Evolutionary conservation across 1,140 invertebrate species (phyloP).

Genomic region (Solenopsis fugax): DNA sequence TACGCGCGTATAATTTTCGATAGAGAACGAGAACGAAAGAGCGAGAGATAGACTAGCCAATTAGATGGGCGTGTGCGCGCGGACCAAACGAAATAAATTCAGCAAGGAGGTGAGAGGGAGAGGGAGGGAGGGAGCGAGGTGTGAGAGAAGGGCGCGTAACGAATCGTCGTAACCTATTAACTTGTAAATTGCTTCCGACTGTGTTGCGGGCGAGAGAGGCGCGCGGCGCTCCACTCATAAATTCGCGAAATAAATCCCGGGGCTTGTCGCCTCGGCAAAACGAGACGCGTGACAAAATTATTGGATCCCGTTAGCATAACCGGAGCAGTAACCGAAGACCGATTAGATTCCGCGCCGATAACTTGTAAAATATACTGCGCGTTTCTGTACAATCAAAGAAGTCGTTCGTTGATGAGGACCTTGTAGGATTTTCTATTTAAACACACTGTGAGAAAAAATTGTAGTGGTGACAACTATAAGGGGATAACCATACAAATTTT

Average conservation of each 20-base stretch:
- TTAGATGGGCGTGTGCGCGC: constrained; percentile 81
- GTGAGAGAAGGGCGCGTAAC: constrained; percentile 77
- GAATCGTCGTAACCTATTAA: constrained; percentile 85
- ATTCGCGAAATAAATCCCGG: constrained; percentile 72
- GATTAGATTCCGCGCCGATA: constrained; percentile 52
- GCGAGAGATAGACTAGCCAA: constrained; percentile 79
- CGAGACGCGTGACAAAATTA: constrained; percentile 68
- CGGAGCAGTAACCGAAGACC: constrained; percentile 52
- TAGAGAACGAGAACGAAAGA: constrained; percentile 55
- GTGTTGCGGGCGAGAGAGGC: constrained; percentile 63
- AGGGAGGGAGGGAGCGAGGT: not conserved
- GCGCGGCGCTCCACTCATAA: constrained; percentile 66
- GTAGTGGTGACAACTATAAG: too few species aligned
- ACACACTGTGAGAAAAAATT: too few species aligned
- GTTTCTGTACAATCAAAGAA: not conserved
- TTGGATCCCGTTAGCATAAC: constrained; percentile 63
- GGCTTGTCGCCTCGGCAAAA: constrained; percentile 65
- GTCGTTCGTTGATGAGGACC: not conserved
- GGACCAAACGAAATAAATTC: constrained; percentile 63
- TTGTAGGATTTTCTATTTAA: not conserved
- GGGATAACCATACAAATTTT: too few species aligned
- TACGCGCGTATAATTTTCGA: constrained; percentile 42
- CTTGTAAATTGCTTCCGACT: constrained; percentile 86
- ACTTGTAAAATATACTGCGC: constrained; percentile 28
- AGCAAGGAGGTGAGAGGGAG: not conserved